Percentiles rank a stretch among this genome's conserved stretches.
Conservation (phyloP, 92 coral and sea anemone genomes). For the Pocillopora grandis region DNA sequence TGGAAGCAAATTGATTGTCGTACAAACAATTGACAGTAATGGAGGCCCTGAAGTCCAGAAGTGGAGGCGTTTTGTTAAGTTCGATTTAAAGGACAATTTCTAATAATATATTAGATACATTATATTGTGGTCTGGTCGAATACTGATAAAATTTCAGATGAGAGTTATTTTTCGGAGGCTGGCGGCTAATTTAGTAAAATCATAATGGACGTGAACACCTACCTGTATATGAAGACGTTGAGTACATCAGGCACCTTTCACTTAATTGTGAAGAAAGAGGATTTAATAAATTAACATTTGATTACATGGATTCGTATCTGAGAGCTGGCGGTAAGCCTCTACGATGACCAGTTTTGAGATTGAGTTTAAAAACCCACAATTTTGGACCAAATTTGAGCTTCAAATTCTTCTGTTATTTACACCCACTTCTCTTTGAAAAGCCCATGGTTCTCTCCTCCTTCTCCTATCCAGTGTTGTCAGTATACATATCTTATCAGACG, state of each 20-base stretch:
- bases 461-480: too few species aligned
- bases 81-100: neutral
- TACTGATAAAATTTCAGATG: neutral
- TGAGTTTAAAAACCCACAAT: neutral
- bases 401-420: too few species aligned
- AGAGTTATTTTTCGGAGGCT: neutral
- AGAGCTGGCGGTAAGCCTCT: neutral
- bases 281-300: constrained; percentile 12
- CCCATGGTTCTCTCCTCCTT: too few species aligned
- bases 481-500: too few species aligned
- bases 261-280: neutral
- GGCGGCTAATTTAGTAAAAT: neutral
- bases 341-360: neutral
- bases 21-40: neutral
- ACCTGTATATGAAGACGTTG: neutral
- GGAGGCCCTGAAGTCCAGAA: too few species aligned
- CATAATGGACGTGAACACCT: neutral
- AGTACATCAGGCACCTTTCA: neutral
- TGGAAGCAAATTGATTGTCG: neutral
- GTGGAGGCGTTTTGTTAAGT: too few species aligned
- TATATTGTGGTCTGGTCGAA: neutral
- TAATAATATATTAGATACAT: neutral
- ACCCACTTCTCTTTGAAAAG: too few species aligned
- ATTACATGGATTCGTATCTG: neutral
- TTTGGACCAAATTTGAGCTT: too few species aligned